Evolutionary conservation across 2,113 vertebrate species (phyloP), one percentile per base, ranked within the genome.

Genomic region (Lophura nycthemera): DNA sequence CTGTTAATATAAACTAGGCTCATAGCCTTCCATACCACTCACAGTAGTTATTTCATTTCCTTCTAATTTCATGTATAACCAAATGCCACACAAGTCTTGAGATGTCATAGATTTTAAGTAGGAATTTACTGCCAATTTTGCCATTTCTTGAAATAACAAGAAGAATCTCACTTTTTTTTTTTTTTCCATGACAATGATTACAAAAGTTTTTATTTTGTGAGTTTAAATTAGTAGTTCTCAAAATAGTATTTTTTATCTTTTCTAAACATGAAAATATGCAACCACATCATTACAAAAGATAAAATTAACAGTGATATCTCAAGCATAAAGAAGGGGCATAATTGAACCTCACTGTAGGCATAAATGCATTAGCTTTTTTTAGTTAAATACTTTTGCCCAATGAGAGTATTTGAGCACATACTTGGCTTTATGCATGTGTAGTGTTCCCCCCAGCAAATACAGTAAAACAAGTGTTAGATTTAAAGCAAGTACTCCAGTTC

Each of bases 111-210:
- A 56, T 78, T 79, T 93, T 27, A 83, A 71, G 57, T 2, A 72
- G 6, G 7, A 70, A 3, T 61, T 95, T 90, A 84, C 69, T 94
- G 72, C 76, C 79, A 85, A 77, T 76, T 79, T 90, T 94, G 36
- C 29, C 50, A 94, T 96, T 91, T 95, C 21, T 69, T 74, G 78
- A 80, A 96, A 89, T 75, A 82, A 91, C 10, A 65, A 92, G 87
- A 92, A 78, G 47, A 90, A 84, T 77, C 32, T 76, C 25, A 22
- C 2, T 77, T 95, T 90, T 21, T 27, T 67, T 10, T 19, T 20
- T 24, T 72, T 14, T 78, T 76, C 60, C 2, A 65, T 63, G 36
- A 61, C 43, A 17, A 95, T 93, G 88, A 84, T 12, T 77, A 14
- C 3, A 61, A 10, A 14, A 90, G 50, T 43, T 91, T 96, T 96